Percentiles rank a stretch among this genome's conserved stretches.
Evolutionary conservation across 2,113 vertebrate genomes (phyloP).

Genomic region (Microtus richardsoni): DNA sequence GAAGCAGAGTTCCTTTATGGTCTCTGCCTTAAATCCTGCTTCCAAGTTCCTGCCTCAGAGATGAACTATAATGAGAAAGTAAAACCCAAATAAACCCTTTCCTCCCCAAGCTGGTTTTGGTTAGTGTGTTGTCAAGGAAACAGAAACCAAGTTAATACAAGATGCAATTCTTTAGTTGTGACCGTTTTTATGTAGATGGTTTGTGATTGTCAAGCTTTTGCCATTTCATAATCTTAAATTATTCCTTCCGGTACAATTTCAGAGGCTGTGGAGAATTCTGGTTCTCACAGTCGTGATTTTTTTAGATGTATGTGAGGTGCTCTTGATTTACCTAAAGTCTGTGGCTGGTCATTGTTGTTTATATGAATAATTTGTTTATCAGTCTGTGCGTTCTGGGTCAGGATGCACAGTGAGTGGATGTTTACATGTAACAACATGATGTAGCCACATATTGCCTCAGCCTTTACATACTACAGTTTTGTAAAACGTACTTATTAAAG

Average conservation of each 20-base stretch:
- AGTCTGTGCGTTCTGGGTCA: neutral
- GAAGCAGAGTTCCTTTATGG: neutral
- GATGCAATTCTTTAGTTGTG: neutral
- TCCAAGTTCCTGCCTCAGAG: neutral
- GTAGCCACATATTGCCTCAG: neutral
- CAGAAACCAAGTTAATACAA: neutral
- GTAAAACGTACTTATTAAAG: neutral
- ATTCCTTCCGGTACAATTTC: neutral
- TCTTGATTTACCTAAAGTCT: neutral
- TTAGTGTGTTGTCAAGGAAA: neutral
- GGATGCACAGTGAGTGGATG: neutral
- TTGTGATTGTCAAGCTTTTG: neutral
- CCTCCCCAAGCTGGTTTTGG: neutral
- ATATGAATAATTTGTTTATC: neutral
- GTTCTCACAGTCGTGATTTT: neutral
- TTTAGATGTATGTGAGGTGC: neutral
- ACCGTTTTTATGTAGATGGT: neutral
- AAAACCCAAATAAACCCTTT: neutral
- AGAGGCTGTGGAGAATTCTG: neutral
- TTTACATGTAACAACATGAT: neutral
- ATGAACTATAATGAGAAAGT: neutral
- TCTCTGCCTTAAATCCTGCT: neutral
- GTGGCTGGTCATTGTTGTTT: too few relatives aligned
- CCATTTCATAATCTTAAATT: too few relatives aligned
- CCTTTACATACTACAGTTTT: neutral